These are phyloP conservation scores for Leucania comma DNA, from an alignment of 2,888 invertebrate genomes.

Conservation along the genomic window DNA sequence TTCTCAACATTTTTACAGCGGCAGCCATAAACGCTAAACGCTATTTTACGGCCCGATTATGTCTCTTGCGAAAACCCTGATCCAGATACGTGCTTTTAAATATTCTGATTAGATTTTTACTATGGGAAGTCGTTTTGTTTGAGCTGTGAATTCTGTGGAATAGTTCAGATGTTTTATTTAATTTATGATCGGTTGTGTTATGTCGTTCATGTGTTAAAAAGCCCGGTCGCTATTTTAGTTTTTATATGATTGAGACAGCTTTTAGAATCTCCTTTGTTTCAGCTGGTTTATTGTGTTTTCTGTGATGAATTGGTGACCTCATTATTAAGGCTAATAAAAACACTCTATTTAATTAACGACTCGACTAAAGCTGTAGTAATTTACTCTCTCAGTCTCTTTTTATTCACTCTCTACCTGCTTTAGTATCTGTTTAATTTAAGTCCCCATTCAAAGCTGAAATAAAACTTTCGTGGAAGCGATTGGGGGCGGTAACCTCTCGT, in stretches of 20 bases:
- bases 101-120: slow-evolving; percentile 61
- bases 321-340: not conserved
- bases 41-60: slow-evolving; percentile 78
- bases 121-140: slow-evolving; percentile 48
- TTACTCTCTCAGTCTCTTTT: not conserved
- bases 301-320: not conserved
- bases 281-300: not conserved
- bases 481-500: no score
- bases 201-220: no score
- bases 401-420: not conserved
- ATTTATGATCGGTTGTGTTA: slow-evolving; percentile 7
- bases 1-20: slow-evolving; percentile 74
- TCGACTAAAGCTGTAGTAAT: no score
- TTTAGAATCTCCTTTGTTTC: not conserved
- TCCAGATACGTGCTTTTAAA: slow-evolving; percentile 69
- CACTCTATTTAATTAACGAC: not conserved
- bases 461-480: not conserved
- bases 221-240: slow-evolving; percentile 7
- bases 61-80: slow-evolving; percentile 69
- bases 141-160: slow-evolving; percentile 9
- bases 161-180: slow-evolving; percentile 25
- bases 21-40: slow-evolving; percentile 73
- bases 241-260: slow-evolving; percentile 11
- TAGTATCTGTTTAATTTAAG: not conserved
- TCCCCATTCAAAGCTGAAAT: not conserved